phyloP scores from a whole-genome alignment of 2,113 vertebrate genomes.

The Odocoileus virginianus region DNA sequence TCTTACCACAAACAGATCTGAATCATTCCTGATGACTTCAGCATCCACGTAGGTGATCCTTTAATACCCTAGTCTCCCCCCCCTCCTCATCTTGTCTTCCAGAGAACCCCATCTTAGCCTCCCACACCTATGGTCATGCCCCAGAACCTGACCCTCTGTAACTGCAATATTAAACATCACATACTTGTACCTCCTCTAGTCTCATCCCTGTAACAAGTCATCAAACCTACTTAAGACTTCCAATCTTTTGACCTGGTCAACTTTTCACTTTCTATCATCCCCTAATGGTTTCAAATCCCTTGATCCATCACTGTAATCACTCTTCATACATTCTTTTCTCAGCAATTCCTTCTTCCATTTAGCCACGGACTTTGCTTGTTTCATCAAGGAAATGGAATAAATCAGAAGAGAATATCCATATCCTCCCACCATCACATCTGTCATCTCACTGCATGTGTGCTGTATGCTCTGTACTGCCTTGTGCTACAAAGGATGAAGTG shows the following conservation, averaged over 20 bases:
- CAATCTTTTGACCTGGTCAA: background rate
- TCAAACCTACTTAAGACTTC: background rate
- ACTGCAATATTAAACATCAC: background rate
- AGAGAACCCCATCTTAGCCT: background rate
- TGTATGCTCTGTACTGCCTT: background rate
- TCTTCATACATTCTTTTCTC: background rate
- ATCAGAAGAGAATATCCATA: accelerated
- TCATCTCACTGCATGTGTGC: no score
- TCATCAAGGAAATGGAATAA: background rate
- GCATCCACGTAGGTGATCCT: background rate
- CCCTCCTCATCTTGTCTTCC: background rate
- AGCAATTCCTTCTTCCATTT: background rate
- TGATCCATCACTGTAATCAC: background rate
- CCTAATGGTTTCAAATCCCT: background rate
- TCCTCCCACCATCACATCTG: accelerated
- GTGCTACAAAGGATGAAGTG: background rate
- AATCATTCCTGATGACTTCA: background rate
- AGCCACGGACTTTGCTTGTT: background rate
- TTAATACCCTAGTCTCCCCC: background rate
- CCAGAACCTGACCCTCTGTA: background rate
- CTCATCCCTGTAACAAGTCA: background rate
- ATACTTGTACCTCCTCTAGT: background rate
- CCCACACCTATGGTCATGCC: no score
- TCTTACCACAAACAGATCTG: background rate
- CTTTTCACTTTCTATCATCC: background rate